Base-by-base conservation (phyloP, 2,797 vertebrate genomes). In the Bufotes viridis region DNA sequence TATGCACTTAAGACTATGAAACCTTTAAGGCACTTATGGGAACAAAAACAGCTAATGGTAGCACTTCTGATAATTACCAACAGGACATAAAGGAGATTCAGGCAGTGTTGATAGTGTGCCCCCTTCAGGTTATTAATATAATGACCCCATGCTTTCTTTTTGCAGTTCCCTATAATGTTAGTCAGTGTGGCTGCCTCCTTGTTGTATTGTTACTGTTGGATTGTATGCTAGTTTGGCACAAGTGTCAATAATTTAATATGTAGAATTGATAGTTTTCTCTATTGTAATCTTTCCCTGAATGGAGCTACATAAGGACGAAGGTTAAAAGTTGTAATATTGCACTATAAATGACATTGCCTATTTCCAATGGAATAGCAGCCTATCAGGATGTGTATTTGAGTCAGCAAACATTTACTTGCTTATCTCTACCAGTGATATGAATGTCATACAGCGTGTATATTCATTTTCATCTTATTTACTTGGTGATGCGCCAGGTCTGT, bases 391-490 rank as follows among this genome's bases (percentile, higher is more conserved):
- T 87, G 81, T 49, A 84, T 70, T 69, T 57, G 22, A 69, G 78
- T 85, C 61, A 57, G 82, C 17, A 80, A 84, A 88, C 76, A 84
- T 88, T 76, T 72, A 34, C 74, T 74, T 80, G 80, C 67, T 88
- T 88, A 84, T 88, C 65, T 80, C 26, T 79, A 88, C 24, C 67
- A 74, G 11, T 84, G 87, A 84, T 72, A 84, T 79, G 55, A 78
- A 88, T 84, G 82, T 84, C 76, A 88, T 58, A 80, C 51, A 24
- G 51, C 61, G 70, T 79, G 75, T 55, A 76, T 78, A 70, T 84
- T 88, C 84, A 84, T 84, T 84, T 84, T 34, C 82, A 84, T 84
- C 60, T 80, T 88, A 65, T 84, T 88, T 88, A 88, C 65, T 84
- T 84, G 81, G 24, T 57, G 74, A 76, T 84, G 81, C 49, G 78